Conservation (phyloP, 2,888 invertebrate species). For the Endotricha flammealis region DNA sequence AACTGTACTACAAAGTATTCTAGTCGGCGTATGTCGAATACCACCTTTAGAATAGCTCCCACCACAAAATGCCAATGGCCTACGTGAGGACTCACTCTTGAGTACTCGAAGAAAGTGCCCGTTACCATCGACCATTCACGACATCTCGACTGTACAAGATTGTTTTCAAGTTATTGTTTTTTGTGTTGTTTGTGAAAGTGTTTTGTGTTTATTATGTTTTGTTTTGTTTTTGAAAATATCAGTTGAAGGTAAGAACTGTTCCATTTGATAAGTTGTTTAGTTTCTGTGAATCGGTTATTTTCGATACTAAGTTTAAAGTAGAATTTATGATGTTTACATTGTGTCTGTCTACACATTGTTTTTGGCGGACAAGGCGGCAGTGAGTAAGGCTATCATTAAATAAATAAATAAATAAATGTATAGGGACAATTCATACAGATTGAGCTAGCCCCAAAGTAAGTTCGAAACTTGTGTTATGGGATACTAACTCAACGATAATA, state of each 20-base stretch:
- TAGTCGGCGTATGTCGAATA: neutral
- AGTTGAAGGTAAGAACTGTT: constrained; percentile 4
- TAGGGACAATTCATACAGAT: no score
- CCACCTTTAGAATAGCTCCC: constrained; percentile 27
- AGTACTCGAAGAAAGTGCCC: constrained; percentile 51
- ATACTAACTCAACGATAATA: no score
- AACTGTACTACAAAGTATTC: no score
- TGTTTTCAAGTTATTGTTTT: constrained; percentile 3
- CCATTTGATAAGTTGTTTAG: neutral
- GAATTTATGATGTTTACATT: no score
- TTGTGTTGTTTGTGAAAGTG: no score
- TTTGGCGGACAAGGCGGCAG: no score
- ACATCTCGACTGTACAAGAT: constrained; percentile 10
- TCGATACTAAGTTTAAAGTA: no score
- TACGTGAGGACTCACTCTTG: constrained; percentile 42
- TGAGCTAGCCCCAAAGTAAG: no score
- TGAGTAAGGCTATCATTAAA: no score
- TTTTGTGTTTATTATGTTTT: constrained; percentile 7
- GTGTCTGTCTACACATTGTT: no score
- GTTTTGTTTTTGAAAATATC: constrained; percentile 2
- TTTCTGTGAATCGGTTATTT: neutral
- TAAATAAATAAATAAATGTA: no score
- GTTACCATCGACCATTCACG: constrained; percentile 22
- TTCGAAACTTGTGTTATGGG: no score
- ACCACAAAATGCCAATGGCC: constrained; percentile 37